phyloP scores from a whole-genome alignment of 2,797 vertebrate species.

The Rallus crepitans region DNA sequence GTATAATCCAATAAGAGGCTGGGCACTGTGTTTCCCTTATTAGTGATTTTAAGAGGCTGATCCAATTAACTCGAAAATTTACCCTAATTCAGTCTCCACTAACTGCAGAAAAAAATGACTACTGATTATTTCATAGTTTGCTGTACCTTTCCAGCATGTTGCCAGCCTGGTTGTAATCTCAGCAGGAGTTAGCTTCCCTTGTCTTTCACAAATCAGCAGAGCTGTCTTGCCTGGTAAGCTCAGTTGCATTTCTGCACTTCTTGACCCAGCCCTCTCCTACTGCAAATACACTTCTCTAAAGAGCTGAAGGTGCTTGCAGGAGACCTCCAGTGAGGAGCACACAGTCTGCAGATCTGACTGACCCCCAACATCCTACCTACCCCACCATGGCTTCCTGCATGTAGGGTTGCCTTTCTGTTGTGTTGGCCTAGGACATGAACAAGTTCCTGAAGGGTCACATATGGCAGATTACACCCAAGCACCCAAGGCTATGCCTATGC shows the following conservation, averaged over 20 bases:
- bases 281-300: not conserved
- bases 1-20: not conserved
- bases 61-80: constrained; percentile 26
- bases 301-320: not conserved
- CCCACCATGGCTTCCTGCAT: not conserved
- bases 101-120: not conserved
- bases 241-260: not conserved
- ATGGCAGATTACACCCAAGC: not conserved
- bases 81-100: not conserved
- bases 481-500: not conserved
- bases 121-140: not conserved
- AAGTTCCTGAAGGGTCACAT: not conserved
- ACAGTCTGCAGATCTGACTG: not conserved
- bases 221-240: not conserved
- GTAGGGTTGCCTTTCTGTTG: not conserved
- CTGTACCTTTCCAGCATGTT: not conserved
- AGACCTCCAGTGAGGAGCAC: not conserved
- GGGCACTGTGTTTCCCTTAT: not conserved
- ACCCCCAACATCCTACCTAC: too few relatives aligned
- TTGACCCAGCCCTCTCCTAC: not conserved
- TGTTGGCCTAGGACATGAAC: not conserved
- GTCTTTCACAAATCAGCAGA: not conserved
- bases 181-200: not conserved
- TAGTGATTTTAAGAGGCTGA: constrained; percentile 16
- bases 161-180: not conserved